Evolutionary conservation across 1,140 invertebrate genomes (phyloP), one percentile per base, ranked within the genome.

Genomic region (Hylyphantes graminicola): DNA sequence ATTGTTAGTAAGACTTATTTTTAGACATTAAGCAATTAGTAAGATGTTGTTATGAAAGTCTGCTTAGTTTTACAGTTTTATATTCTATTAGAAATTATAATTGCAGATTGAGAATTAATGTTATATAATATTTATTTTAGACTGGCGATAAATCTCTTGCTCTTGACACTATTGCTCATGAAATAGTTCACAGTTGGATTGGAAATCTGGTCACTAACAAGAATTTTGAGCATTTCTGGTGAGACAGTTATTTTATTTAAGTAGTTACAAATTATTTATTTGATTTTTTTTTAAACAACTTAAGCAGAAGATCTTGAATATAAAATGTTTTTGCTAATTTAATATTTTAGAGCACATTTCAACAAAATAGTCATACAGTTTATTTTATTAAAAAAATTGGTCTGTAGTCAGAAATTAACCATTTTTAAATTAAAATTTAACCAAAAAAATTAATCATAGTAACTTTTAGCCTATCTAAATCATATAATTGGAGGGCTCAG

Each of bases 151-250:
- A 93, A 85, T 97, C 96, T 15, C 90, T 96, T 86, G 95, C 94
- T 0, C 93, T 94, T 91, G 35, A 35, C 95, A 57, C 98, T 0
- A 93, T 98, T 87, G 95, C 96, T 19, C 97, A 98, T 90, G 97
- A 98, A 91, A 98, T 98, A 87, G 92, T 96, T 67, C 97, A 99
- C 90, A 96, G 95, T 88, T 99, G 97, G 97, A 98, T 97, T 12
- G 96, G 96, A 67, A 98, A 98, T 91, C 91, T 98, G 72, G 95
- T 98, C 15, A 98, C 97, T 5, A 98, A 98, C 89, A 91, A 91
- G 70, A 97, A 95, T 89, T 97, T 96, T 89, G 95, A 98, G 90
- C 95, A 98, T 90, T 98, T 99, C 90, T 98, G 97, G 97, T 92
- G 85, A 79, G 87, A 10, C 19, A 12, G 6, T 65, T 21, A 21